Base-by-base conservation (phyloP, 2,113 vertebrate species). In the Rhinichthys klamathensis region DNA sequence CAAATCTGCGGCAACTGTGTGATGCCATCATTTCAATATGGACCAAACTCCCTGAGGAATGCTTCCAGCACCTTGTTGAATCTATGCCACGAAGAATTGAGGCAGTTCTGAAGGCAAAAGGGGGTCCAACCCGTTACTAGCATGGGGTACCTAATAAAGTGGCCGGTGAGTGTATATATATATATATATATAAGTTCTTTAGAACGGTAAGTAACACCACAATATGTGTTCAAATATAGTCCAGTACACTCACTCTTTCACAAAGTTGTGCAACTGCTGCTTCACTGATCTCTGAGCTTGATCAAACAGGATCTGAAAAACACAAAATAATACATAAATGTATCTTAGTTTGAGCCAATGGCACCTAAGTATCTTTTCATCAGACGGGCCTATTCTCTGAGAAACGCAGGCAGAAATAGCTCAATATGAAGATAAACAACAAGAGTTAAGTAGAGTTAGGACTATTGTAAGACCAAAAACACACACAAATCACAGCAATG, bases 211-310 rank as follows among this genome's bases (percentile, higher is more conserved):
- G 63, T 1, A 16, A 65, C 61, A 16, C 27, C 13, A 0, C 25
- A 16, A 23, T 56, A 21, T 56, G 13, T 18, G 3, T 35, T 58
- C n/a, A 56, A 27, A 67, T 61, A 44, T 27, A 30, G 5, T 23
- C 25, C 6, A 30, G 38, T 32, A 35, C 51, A 97, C 98, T 99
- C 92, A 99, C 98, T 99, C 98, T 93, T 98, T 99, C 54, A 99
- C 95, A 88, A 99, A 99, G 88, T 96, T 98, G 92, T 99, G 96
- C 87, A 99, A 88, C 93, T 99, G 98, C 88, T 98, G 97, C 87
- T 97, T 95, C 56, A 99, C 97, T 0, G 97, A 98, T 60, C 97
- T 94, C 95, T 99, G 98, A 2, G 98, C 97, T 92, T 99, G 98
- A 91, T 99, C 98, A 30, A 98, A 99, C 67, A 99, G 95, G 84